Conservation (phyloP, 2,113 vertebrate species). For the Oryzias javanicus region DNA sequence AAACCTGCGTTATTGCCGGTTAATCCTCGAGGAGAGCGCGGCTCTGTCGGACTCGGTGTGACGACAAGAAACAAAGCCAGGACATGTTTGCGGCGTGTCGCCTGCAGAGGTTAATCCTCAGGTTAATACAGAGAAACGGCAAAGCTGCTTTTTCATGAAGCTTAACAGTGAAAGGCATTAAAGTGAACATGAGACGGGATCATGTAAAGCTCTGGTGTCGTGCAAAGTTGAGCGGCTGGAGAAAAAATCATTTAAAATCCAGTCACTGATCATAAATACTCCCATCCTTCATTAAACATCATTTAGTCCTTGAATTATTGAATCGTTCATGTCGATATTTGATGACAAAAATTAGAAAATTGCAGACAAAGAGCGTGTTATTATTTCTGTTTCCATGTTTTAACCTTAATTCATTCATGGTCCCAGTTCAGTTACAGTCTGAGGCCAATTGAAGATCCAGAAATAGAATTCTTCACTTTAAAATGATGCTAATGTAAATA, state of each 20-base stretch:
- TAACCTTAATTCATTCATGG: too few relatives aligned
- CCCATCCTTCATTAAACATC: too few relatives aligned
- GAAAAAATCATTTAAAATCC: too few relatives aligned
- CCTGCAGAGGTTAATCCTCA: constrained; percentile 10
- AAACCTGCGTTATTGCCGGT: constrained; percentile 9
- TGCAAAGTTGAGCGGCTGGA: background rate
- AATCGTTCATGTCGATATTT: too few relatives aligned
- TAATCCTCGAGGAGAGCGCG: background rate
- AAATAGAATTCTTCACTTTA: too few relatives aligned
- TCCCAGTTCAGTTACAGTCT: too few relatives aligned
- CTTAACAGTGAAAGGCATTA: background rate
- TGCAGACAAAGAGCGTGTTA: too few relatives aligned
- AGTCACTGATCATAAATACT: background rate
- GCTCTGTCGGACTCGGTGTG: background rate
- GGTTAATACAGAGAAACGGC: constrained; percentile 13
- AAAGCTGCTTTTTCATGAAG: background rate
- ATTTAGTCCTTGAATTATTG: too few relatives aligned
- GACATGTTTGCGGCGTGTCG: background rate
- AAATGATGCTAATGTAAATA: too few relatives aligned
- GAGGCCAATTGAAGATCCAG: too few relatives aligned
- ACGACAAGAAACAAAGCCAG: background rate
- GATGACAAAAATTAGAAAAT: too few relatives aligned
- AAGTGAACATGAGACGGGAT: background rate
- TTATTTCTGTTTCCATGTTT: too few relatives aligned
- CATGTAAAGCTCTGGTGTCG: background rate